Percentiles rank a stretch among this genome's conserved stretches.
These are phyloP conservation scores for Melanaphis sacchari DNA, from an alignment of 1,140 invertebrate genomes.

Conservation along the genomic window DNA sequence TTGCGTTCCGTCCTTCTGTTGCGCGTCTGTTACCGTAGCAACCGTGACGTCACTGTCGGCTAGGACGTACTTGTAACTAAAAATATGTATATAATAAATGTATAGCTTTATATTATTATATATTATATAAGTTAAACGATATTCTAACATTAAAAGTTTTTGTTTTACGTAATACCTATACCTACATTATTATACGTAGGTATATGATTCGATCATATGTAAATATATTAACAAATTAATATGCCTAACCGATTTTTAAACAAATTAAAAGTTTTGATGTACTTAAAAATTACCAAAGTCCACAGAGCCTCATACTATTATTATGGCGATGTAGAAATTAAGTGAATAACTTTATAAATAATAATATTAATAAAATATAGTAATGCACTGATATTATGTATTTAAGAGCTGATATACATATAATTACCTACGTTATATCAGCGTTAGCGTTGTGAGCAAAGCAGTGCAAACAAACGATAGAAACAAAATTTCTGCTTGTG, in stretches of 20 bases:
- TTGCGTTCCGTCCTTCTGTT: conserved; percentile 20
- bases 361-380: not conserved
- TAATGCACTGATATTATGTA: not conserved
- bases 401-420: not conserved
- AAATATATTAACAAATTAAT: not conserved
- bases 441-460: not conserved
- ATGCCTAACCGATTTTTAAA: conserved; percentile 7
- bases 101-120: not conserved
- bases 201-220: not conserved
- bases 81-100: not conserved
- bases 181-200: not conserved
- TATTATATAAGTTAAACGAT: not conserved
- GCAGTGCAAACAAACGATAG: not conserved
- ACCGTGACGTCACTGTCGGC: conserved; percentile 17
- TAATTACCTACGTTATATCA: not conserved
- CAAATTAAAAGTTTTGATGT: not conserved
- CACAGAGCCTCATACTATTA: too few species aligned
- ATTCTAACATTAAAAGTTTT: not conserved
- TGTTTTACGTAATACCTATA: not conserved
- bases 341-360: too few species aligned
- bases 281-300: too few species aligned
- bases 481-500: not conserved
- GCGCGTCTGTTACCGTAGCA: not conserved
- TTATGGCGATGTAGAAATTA: too few species aligned
- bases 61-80: not conserved